These are phyloP conservation scores for Ginglymostoma cirratum DNA, from an alignment of 2,113 vertebrate species.

Conservation along the genomic window DNA sequence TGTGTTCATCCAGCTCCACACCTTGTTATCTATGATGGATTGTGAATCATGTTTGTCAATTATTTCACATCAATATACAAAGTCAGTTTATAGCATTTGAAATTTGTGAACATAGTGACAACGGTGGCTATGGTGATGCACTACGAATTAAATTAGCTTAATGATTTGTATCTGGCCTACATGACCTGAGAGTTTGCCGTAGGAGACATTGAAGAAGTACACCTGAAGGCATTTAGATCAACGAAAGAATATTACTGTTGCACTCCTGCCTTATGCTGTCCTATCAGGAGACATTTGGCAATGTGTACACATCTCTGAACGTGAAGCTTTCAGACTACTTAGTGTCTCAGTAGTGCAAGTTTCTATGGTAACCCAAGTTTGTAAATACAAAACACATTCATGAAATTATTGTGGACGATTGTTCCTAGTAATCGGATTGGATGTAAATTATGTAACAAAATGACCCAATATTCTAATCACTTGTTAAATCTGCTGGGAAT, in stretches of 20 bases:
- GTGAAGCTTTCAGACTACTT: neutral
- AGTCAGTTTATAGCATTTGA: neutral
- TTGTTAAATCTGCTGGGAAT: neutral
- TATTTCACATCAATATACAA: neutral
- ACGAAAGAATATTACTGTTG: neutral
- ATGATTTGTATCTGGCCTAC: neutral
- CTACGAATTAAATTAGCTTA: neutral
- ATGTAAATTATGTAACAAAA: neutral
- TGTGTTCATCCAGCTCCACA: too few relatives aligned
- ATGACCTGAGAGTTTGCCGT: neutral
- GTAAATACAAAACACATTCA: neutral
- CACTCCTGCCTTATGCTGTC: neutral
- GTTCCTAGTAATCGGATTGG: neutral
- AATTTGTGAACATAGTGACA: neutral
- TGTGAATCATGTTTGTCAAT: neutral
- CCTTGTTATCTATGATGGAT: too few relatives aligned
- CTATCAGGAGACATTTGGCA: neutral
- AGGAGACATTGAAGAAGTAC: neutral
- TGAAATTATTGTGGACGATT: neutral
- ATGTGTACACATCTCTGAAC: neutral
- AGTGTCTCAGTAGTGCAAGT: neutral
- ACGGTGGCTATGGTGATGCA: neutral
- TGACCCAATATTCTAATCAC: neutral
- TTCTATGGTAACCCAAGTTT: neutral
- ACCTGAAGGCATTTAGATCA: neutral